Evolutionary conservation across 37 sponge, comb jelly and placozoan genomes (phyloP).

Genomic region (Spongilla lacustris): DNA sequence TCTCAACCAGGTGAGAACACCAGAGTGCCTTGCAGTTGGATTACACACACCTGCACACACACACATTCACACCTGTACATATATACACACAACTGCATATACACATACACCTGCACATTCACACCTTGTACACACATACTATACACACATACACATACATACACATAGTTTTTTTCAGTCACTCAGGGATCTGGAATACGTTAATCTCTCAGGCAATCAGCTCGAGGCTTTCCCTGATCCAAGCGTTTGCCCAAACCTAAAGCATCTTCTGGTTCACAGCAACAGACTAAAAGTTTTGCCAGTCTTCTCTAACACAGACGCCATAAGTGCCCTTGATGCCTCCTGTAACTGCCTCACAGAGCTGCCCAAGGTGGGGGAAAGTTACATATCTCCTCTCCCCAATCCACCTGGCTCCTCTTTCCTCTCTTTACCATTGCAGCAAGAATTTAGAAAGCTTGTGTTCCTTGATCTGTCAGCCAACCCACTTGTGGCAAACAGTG

Average conservation of each 20-base stretch:
- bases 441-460: slow-evolving; percentile 9
- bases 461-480: slow-evolving; percentile 74
- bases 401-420: neutral
- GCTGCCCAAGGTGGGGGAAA: slow-evolving; percentile 35
- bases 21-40: neutral
- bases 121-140: neutral
- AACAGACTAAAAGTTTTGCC: slow-evolving; percentile 54
- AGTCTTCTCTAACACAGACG: slow-evolving; percentile 12
- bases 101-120: neutral
- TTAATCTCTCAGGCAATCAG: slow-evolving; percentile 73
- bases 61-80: neutral
- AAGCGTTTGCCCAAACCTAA: slow-evolving; percentile 41
- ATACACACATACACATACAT: neutral
- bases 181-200: slow-evolving; percentile 41
- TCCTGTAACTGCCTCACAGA: slow-evolving; percentile 48
- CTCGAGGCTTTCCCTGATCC: slow-evolving; percentile 53
- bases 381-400: neutral
- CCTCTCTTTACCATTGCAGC: neutral
- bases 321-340: slow-evolving; percentile 55
- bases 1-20: slow-evolving; percentile 47
- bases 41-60: neutral
- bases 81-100: neutral
- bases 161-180: slow-evolving; percentile 45
- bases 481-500: neutral
- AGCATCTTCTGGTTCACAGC: slow-evolving; percentile 55